Evolutionary conservation across 1,140 invertebrate genomes (phyloP).

Genomic region (Zaprionus ghesquierei): DNA sequence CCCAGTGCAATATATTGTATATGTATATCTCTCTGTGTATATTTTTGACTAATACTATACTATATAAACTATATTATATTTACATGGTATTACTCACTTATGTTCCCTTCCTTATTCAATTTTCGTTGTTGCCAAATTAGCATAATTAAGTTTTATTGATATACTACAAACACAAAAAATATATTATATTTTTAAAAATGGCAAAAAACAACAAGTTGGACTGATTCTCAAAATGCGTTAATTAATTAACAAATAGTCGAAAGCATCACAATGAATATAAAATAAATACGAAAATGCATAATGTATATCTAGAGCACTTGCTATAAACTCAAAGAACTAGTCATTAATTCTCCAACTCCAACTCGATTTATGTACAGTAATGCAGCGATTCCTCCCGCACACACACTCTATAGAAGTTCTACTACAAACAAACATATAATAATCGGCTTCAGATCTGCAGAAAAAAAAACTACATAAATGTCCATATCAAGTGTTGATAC

Average conservation of each 20-base stretch:
- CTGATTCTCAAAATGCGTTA: constrained; percentile 59
- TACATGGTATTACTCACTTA: constrained; percentile 8
- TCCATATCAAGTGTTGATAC: constrained; percentile 52
- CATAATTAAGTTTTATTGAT: constrained; percentile 71
- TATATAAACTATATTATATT: constrained; percentile 2
- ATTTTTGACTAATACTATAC: constrained; percentile 30
- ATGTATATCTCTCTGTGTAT: constrained; percentile 44
- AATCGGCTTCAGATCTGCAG: constrained; percentile 31
- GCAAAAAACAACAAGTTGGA: constrained; percentile 50
- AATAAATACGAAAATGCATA: constrained; percentile 7
- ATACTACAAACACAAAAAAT: not conserved
- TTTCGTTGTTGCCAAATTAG: constrained; percentile 77
- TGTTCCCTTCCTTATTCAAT: constrained; percentile 12
- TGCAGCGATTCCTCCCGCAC: constrained; percentile 14
- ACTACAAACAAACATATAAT: constrained; percentile 12
- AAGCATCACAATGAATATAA: constrained; percentile 47
- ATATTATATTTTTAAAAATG: constrained; percentile 12
- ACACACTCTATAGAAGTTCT: constrained; percentile 3
- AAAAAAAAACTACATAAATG: constrained; percentile 16
- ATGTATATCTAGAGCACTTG: constrained; percentile 52
- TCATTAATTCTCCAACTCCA: constrained; percentile 51
- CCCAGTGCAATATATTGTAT: constrained; percentile 72
- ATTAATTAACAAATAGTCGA: constrained; percentile 27
- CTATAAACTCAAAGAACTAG: constrained; percentile 64
- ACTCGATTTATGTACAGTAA: constrained; percentile 65